A percentile compares a stretch with the other conserved stretches of the same genome.
Evolutionary conservation across 2,113 vertebrate genomes (phyloP).

Genomic region (Megaceryle maxima): DNA sequence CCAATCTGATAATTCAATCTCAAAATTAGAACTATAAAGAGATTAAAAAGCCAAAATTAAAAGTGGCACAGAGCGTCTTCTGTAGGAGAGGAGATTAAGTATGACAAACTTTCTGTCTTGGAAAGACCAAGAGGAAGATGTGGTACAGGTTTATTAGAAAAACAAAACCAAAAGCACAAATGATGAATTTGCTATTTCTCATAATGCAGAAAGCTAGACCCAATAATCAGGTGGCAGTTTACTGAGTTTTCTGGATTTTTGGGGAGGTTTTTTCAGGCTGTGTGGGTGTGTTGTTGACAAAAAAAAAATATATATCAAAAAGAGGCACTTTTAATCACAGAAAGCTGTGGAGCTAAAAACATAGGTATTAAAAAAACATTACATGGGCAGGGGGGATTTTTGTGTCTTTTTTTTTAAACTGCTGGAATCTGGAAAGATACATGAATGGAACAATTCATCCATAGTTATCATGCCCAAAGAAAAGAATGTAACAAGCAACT

Average conservation of each 20-base stretch:
- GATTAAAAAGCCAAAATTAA: not conserved
- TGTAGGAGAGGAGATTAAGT: not conserved
- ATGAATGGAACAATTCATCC: not conserved
- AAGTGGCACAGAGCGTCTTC: not conserved
- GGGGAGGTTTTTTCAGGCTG: not conserved
- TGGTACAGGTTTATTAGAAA: not conserved
- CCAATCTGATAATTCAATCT: not conserved
- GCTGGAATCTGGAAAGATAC: not conserved
- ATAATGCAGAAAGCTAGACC: not conserved
- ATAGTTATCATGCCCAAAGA: not conserved
- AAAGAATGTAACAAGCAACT: not conserved
- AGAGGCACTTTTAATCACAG: not conserved
- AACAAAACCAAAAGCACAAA: not conserved
- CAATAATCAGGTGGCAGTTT: not conserved
- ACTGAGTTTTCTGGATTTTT: not conserved
- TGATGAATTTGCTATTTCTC: not conserved
- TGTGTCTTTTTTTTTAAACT: not conserved
- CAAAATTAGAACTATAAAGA: not conserved
- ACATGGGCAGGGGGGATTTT: not conserved
- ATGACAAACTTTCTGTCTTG: not conserved
- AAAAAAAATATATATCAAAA: not conserved
- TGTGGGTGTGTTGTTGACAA: not conserved
- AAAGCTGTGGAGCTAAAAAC: not conserved
- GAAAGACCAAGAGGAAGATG: not conserved
- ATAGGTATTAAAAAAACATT: not conserved